phyloP scores from a whole-genome alignment of 2,888 invertebrate species.

The Epirrhoe alternata region DNA sequence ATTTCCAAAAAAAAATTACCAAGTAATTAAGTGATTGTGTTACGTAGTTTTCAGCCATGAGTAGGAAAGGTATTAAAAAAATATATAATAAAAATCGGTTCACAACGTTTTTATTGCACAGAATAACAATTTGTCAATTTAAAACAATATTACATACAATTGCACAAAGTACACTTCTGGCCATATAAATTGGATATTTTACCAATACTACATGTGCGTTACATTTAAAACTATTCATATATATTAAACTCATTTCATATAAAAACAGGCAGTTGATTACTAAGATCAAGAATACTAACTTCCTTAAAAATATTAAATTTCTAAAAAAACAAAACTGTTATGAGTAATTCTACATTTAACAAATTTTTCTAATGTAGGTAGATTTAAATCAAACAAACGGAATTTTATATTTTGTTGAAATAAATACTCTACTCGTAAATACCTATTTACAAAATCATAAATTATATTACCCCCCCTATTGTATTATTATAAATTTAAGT shows the following conservation, averaged over 20 bases:
- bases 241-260: neutral
- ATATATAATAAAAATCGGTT: conserved; percentile 60
- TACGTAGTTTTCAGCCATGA: too few species aligned
- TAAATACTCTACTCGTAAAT: too few species aligned
- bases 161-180: conserved; percentile 19
- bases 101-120: conserved; percentile 80
- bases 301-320: neutral
- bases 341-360: too few species aligned
- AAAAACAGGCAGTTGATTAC: neutral
- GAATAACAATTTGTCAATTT: conserved; percentile 64
- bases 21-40: too few species aligned
- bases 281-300: neutral
- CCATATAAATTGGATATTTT: conserved; percentile 21
- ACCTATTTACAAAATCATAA: too few species aligned
- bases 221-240: neutral
- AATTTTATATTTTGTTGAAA: too few species aligned
- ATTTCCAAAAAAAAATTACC: too few species aligned
- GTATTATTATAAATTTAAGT: neutral
- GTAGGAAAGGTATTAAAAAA: neutral
- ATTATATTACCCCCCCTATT: too few species aligned
- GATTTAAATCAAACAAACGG: too few species aligned
- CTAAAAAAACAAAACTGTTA: too few species aligned
- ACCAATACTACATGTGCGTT: conserved; percentile 18
- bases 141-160: neutral
- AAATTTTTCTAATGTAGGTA: too few species aligned